Base-by-base conservation (phyloP, 35 echinoderm and acorn worm species). In the Apostichopus parvimensis region DNA sequence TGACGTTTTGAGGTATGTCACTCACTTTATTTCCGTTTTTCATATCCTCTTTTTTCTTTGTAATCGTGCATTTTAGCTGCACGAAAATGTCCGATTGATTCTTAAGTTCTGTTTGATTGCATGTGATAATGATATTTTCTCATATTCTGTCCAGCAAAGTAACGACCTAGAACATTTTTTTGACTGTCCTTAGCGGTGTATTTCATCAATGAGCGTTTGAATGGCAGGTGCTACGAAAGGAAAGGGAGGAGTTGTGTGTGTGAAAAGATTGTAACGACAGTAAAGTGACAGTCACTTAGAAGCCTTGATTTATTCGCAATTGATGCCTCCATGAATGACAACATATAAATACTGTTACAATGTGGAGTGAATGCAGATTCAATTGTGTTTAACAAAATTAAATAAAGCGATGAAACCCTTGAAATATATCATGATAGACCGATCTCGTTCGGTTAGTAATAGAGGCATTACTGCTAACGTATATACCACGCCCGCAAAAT, bases 1-100 rank as follows among this genome's bases (percentile, higher is more conserved):
- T 88, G 86, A 88, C 86, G 61, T 62, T 88, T 88, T 88, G 86
- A 88, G 86, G 86, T 88, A 88, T 88, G 86, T 88, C 86, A 88
- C 86, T 88, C 86, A 88, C 45, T 68, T 54, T 88, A 88, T 88
- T 88, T 88, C 86, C 86, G 60, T 65, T 88, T 88, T 88, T 88
- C 21, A 20, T 25, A 88, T 72, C 86, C 24, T 68, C 34, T 18
- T 72, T 28, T 72, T 88, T 88, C 86, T 88, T 88, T n/a, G 34
- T 52, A 73, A 88, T 88, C 86, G 34, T 73, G 6, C 1, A 1
- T 9, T 75, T 54, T 82, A 24, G 8, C 15, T 82, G 8, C 9
- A n/a, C 45, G 21, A 52, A 54, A 53, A 82, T 82, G 34, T 57
- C 55, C 12, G 5, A 52, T 82, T 34, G 9, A 4, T 54, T 52